phyloP scores from a whole-genome alignment of 2,113 vertebrate species.

The Prolemur simus region DNA sequence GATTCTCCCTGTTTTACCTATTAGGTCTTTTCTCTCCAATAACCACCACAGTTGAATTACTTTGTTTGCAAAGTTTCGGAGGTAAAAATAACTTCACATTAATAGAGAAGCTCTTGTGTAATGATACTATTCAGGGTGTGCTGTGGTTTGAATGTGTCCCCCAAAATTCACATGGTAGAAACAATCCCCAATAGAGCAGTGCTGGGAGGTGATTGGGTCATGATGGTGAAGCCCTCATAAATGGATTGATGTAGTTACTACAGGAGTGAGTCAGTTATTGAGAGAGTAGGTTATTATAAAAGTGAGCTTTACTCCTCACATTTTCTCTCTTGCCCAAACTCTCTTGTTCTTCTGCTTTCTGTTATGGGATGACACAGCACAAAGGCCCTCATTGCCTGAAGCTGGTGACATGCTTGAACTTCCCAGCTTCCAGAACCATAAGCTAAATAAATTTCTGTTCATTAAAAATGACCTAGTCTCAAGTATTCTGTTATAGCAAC shows the following conservation, averaged over 20 bases:
- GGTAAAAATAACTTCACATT: neutral
- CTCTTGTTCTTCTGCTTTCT: neutral
- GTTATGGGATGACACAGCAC: neutral
- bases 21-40: neutral
- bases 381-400: neutral
- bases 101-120: neutral
- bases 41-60: neutral
- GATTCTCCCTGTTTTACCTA: neutral
- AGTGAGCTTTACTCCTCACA: neutral
- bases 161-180: neutral
- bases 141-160: neutral
- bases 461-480: neutral
- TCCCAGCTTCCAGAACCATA: neutral
- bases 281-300: neutral
- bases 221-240: neutral
- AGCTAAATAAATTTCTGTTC: neutral
- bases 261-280: neutral
- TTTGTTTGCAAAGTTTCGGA: conserved; percentile 8
- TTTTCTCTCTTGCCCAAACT: neutral
- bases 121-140: neutral
- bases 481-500: neutral
- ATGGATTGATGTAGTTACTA: neutral
- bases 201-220: neutral
- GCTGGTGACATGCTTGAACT: neutral
- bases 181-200: neutral